A percentile compares a stretch with the other conserved stretches of the same genome.
Evolutionary conservation across 2,113 vertebrate species (phyloP).

Genomic region (Talpa occidentalis): DNA sequence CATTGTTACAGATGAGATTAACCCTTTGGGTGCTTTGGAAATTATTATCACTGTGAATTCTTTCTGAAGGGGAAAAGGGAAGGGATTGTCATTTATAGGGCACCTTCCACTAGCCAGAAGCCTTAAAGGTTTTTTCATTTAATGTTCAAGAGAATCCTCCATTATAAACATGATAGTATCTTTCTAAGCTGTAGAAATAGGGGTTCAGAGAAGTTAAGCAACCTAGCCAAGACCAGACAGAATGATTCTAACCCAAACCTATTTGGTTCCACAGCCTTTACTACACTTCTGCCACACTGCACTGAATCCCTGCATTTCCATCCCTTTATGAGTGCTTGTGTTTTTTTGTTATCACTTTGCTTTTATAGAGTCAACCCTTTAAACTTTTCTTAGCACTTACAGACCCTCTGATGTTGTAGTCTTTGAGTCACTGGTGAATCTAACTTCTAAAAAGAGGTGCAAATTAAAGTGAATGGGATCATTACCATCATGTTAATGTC

Average conservation of each 20-base stretch:
- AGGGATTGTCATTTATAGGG: neutral
- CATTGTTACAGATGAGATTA: neutral
- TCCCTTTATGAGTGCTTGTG: neutral
- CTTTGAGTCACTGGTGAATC: neutral
- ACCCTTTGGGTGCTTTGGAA: neutral
- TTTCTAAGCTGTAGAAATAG: conserved; percentile 30
- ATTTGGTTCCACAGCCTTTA: neutral
- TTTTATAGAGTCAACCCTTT: neutral
- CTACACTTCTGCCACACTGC: neutral
- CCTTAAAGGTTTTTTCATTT: neutral
- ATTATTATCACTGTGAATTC: neutral
- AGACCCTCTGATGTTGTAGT: neutral
- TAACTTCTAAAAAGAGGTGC: conserved; percentile 37
- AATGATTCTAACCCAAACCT: neutral
- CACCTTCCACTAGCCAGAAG: neutral
- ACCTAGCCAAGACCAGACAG: neutral
- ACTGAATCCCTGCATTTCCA: neutral
- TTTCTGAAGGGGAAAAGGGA: neutral
- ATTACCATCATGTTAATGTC: neutral
- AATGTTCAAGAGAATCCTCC: neutral
- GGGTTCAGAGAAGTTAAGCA: neutral
- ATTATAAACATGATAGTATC: neutral
- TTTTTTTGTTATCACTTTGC: conserved; percentile 27
- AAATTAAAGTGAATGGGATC: neutral
- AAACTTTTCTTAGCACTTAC: neutral